Percentiles rank a stretch among this genome's conserved stretches.
These are phyloP conservation scores for Pteria penguin DNA, from an alignment of 2,888 invertebrate genomes.

Conservation along the genomic window DNA sequence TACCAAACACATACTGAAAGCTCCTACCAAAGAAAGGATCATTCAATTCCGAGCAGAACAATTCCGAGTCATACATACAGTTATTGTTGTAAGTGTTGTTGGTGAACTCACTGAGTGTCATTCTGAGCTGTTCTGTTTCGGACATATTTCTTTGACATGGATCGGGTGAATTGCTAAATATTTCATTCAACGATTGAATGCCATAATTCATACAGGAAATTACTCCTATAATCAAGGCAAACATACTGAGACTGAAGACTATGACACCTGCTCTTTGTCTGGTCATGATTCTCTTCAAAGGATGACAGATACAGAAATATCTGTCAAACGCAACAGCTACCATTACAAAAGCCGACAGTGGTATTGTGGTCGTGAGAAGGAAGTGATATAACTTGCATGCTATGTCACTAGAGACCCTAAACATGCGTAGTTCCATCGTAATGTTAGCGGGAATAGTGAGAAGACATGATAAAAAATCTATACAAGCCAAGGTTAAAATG, in stretches of 20 bases:
- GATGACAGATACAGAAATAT: slow-evolving; percentile 75
- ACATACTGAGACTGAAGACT: slow-evolving; percentile 45
- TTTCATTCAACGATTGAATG: background rate
- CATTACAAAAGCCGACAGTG: slow-evolving; percentile 75
- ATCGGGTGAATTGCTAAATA: background rate
- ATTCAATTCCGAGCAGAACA: slow-evolving; percentile 45
- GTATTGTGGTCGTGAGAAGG: slow-evolving; percentile 72
- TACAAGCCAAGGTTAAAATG: slow-evolving; percentile 74
- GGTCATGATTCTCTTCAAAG: slow-evolving; percentile 75
- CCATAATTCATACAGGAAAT: slow-evolving; percentile 56
- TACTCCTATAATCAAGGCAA: slow-evolving; percentile 53
- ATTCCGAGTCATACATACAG: background rate
- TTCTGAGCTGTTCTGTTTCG: no score
- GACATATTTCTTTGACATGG: background rate
- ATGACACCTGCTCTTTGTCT: slow-evolving; percentile 61
- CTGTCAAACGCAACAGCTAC: slow-evolving; percentile 71
- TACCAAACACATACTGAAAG: slow-evolving; percentile 61
- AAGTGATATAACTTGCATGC: slow-evolving; percentile 74
- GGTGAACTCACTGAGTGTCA: no score
- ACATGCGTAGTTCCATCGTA: slow-evolving; percentile 72
- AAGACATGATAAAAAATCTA: slow-evolving; percentile 73
- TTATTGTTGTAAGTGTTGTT: background rate
- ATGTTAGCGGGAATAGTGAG: slow-evolving; percentile 75
- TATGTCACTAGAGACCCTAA: slow-evolving; percentile 60
- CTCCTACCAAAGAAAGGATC: slow-evolving; percentile 44